Percentiles rank a stretch among this genome's conserved stretches.
phyloP scores from a whole-genome alignment of 2,888 invertebrate genomes.

The Zootermopsis nevadensis region DNA sequence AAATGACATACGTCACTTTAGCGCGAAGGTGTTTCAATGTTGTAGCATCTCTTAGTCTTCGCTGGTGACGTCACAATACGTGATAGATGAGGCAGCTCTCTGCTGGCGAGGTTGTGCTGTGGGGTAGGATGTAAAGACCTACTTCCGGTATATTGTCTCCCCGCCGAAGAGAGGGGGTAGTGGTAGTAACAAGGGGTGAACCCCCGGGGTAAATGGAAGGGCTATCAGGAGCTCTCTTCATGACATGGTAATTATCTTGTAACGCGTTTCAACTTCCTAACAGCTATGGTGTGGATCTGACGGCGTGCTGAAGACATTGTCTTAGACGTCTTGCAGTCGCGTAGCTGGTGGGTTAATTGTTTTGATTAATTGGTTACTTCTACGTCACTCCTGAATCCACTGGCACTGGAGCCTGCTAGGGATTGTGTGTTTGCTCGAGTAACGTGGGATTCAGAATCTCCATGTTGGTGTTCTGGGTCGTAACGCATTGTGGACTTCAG shows the following conservation, averaged over 20 bases:
- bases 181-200: neutral
- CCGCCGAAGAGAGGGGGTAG: conserved; percentile 33
- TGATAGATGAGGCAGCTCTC: conserved; percentile 45
- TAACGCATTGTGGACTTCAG: no score
- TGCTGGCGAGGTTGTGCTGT: conserved; percentile 5
- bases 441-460: no score
- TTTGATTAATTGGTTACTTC: conserved; percentile 24
- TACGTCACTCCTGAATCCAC: neutral
- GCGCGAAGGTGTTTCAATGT: neutral
- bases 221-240: conserved; percentile 26
- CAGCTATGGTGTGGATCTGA: conserved; percentile 22
- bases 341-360: conserved; percentile 19
- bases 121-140: conserved; percentile 43
- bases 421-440: no score
- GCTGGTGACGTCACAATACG: conserved; percentile 42
- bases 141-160: conserved; percentile 48
- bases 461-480: no score
- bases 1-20: neutral
- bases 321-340: neutral
- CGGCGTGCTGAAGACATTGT: conserved; percentile 22
- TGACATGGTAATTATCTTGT: conserved; percentile 48
- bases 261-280: conserved; percentile 42
- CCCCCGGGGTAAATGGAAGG: conserved; percentile 36
- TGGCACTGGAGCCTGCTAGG: no score
- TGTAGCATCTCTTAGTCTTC: conserved; percentile 27